These are phyloP conservation scores for Ectemnius cavifrons DNA, from an alignment of 2,888 invertebrate genomes.

Conservation along the genomic window DNA sequence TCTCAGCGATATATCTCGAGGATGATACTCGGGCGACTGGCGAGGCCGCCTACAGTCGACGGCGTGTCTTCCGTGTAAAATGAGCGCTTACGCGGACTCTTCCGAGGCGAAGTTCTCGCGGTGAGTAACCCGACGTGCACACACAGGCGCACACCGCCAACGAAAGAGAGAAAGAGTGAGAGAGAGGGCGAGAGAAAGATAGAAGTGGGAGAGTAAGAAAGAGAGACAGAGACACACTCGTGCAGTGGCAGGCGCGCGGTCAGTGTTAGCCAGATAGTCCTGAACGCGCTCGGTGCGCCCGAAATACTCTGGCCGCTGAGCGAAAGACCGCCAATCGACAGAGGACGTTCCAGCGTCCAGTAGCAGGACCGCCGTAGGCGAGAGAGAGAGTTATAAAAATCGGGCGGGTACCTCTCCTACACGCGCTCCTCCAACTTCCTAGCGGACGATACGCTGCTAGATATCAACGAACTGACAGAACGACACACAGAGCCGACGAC, in stretches of 20 bases:
- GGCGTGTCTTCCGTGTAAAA: slow-evolving; percentile 46
- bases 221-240: too few species aligned
- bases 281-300: too few species aligned
- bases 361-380: background rate
- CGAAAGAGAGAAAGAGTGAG: too few species aligned
- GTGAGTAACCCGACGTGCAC: slow-evolving; percentile 15
- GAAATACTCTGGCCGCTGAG: too few species aligned
- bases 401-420: background rate
- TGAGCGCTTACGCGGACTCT: slow-evolving; percentile 36
- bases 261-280: too few species aligned
- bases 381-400: background rate
- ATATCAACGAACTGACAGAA: too few species aligned
- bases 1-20: too few species aligned
- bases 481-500: background rate
- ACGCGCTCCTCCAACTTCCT: background rate
- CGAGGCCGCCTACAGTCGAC: background rate
- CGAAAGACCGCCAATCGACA: background rate
- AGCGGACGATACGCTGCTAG: too few species aligned
- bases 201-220: too few species aligned
- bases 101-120: slow-evolving; percentile 17
- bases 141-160: background rate
- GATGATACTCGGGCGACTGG: too few species aligned
- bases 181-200: too few species aligned
- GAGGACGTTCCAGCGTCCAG: slow-evolving; percentile 6
- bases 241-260: too few species aligned